phyloP scores from a whole-genome alignment of 2,888 invertebrate genomes.

The Watsonalla binaria region DNA sequence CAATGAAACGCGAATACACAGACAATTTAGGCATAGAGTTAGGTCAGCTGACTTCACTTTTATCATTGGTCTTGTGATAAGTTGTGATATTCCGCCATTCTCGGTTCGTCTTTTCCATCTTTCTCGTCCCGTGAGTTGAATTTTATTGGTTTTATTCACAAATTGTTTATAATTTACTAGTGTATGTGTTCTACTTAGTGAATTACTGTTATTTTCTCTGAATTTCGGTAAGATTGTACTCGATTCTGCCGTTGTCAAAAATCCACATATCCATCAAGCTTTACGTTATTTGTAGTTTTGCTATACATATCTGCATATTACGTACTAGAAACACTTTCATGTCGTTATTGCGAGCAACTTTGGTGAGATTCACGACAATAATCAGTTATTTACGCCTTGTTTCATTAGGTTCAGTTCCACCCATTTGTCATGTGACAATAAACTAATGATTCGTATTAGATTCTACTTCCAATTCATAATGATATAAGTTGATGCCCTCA shows the following conservation, averaged over 20 bases:
- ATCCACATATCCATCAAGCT: slow-evolving; percentile 32
- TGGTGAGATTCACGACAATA: neutral
- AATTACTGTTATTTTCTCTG: slow-evolving; percentile 23
- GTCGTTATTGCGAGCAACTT: too few species aligned
- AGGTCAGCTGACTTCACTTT: slow-evolving; percentile 77
- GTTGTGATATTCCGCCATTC: slow-evolving; percentile 76
- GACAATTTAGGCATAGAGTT: slow-evolving; percentile 57
- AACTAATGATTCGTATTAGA: slow-evolving; percentile 2
- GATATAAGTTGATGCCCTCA: neutral
- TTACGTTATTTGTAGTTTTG: slow-evolving; percentile 25
- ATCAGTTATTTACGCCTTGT: neutral
- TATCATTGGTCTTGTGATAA: slow-evolving; percentile 79
- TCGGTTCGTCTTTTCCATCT: slow-evolving; percentile 73
- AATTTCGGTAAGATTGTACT: slow-evolving; percentile 47
- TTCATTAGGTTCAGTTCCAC: slow-evolving; percentile 11
- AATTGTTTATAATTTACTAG: slow-evolving; percentile 30
- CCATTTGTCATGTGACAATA: slow-evolving; percentile 43
- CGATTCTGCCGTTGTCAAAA: slow-evolving; percentile 42
- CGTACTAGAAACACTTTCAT: too few species aligned
- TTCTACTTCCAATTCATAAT: neutral
- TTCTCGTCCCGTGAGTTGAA: slow-evolving; percentile 71
- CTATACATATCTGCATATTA: neutral
- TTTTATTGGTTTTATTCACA: slow-evolving; percentile 39
- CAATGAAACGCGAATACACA: slow-evolving; percentile 50
- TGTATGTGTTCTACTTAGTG: slow-evolving; percentile 49